Conservation (phyloP, 2,113 vertebrate species). For the Pantherophis guttatus region DNA sequence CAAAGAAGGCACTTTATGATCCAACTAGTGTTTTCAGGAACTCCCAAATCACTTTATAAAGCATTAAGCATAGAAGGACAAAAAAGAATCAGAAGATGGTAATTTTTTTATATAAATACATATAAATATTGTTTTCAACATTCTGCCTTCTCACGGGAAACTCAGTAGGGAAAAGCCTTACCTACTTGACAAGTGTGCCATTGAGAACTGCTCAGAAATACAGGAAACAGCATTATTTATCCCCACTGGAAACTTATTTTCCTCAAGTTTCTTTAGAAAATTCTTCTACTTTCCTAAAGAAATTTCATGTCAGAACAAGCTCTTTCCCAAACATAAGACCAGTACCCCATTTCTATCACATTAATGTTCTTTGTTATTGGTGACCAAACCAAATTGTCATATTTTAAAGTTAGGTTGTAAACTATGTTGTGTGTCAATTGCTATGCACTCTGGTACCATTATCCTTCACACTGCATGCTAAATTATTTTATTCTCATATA, state of each 20-base stretch:
- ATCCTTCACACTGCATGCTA: not conserved
- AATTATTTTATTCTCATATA: not conserved
- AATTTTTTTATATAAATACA: constrained; percentile 1
- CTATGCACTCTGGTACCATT: not conserved
- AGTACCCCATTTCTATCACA: not conserved
- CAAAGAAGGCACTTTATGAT: constrained; percentile 63
- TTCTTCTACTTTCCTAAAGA: not conserved
- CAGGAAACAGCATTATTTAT: not conserved
- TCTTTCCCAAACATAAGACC: not conserved
- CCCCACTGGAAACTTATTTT: not conserved
- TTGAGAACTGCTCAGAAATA: not conserved
- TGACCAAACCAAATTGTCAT: not conserved
- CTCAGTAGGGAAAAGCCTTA: not conserved
- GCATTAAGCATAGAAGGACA: constrained; percentile 37
- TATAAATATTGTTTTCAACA: constrained; percentile 31
- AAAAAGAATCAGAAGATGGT: constrained; percentile 20
- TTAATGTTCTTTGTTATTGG: not conserved
- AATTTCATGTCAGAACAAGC: not conserved
- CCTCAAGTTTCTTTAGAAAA: not conserved
- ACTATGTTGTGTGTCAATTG: not conserved
- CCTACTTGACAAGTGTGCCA: not conserved
- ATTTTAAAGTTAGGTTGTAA: not conserved
- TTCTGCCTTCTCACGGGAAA: constrained; percentile 12
- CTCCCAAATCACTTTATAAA: constrained; percentile 66
- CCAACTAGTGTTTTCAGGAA: constrained; percentile 63